phyloP scores from a whole-genome alignment of 2,113 vertebrate genomes.

The Isurus oxyrinchus region DNA sequence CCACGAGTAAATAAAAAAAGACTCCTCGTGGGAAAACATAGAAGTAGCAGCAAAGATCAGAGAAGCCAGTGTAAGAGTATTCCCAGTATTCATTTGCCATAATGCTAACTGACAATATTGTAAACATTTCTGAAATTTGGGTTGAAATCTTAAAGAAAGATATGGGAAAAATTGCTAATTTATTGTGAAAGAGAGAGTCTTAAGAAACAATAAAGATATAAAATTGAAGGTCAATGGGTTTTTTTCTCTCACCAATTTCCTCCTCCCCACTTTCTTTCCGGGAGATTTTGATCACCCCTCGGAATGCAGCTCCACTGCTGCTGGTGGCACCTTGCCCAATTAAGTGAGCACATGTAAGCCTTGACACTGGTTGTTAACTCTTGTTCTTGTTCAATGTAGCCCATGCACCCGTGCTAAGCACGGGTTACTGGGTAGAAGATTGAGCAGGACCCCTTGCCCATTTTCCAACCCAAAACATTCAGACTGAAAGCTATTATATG shows the following conservation, averaged over 20 bases:
- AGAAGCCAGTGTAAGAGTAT: background rate
- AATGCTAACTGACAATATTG: background rate
- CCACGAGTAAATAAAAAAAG: too few relatives aligned
- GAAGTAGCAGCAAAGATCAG: background rate
- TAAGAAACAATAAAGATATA: background rate
- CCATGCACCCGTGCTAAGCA: background rate
- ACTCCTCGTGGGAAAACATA: background rate
- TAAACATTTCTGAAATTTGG: background rate
- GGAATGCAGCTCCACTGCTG: background rate
- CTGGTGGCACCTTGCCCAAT: background rate
- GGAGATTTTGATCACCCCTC: background rate
- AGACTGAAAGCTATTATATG: background rate
- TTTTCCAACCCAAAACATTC: background rate
- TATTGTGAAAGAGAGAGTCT: background rate
- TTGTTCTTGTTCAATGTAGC: background rate
- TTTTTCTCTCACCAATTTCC: background rate
- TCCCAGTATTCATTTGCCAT: background rate
- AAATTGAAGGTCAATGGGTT: background rate
- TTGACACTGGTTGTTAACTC: background rate
- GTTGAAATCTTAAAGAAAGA: background rate
- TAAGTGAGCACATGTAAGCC: background rate
- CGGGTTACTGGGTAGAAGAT: background rate
- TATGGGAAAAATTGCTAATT: background rate
- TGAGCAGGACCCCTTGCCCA: background rate
- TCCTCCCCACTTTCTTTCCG: background rate